Base-by-base conservation (phyloP, 2,797 vertebrate genomes). In the Chloroceryle inda region DNA sequence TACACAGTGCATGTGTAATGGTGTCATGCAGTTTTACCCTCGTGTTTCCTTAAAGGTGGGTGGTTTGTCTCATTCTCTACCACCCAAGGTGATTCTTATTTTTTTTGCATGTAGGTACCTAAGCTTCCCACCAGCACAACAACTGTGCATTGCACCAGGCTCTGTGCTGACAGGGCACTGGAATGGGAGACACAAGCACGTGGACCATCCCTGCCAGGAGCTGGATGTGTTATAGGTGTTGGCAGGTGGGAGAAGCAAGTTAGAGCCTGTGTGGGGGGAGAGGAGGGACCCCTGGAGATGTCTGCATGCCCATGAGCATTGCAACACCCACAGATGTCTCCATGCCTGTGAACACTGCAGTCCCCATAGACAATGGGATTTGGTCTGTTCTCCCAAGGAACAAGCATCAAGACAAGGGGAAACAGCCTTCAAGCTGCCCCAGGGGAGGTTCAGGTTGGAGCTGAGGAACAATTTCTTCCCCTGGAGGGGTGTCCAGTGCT, bases 1-100 rank as follows among this genome's bases (percentile, higher is more conserved):
- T 5, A 1, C 35, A 6, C 10, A 1, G 0, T 1, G 5, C 21
- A 3, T 0, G 0, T 10, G 23, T 14, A 6, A 10, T 0, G 9
- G 15, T 37, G 47, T 38, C 74, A 9, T 45, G 3, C 2, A 37
- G 63, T 17, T 21, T 31, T 31, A 45, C 38, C 0, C 0, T 16
- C 2, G 0, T 2, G 2, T 33, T 53, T 78, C 40, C 67, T 49
- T 27, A 5, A 53, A 38, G 15, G 17, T 45, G 27, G 20, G 27
- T 4, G 35, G 3, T 71, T 35, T 27, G 9, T 5, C 69, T 71
- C 52, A 35, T 26, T 68, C 40, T 44, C 5, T 21, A 10, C 5
- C 45, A 19, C 14, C 14, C 40, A 27, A 19, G 12, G 2, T 20
- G 44, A 17, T 21, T 44, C 11, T 14, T 13, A 4, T 10, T 15